Conservation (phyloP, 2,888 invertebrate genomes). For the Blera fallax region DNA sequence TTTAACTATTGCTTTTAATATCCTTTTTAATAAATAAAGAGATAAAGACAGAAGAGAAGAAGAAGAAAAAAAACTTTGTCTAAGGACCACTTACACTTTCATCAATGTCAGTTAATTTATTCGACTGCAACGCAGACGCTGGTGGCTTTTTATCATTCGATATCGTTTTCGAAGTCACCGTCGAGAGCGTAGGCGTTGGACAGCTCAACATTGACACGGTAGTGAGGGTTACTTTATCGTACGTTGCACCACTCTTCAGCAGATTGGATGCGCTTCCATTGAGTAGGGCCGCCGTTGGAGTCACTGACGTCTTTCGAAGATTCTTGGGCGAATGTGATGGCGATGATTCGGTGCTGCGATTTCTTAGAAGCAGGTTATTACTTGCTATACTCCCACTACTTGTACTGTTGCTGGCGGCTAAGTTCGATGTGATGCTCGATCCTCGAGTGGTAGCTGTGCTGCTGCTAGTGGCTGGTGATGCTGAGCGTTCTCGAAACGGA, state of each 20-base stretch:
- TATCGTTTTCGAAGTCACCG: conserved; percentile 65
- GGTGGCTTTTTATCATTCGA: conserved; percentile 59
- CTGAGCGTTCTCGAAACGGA: conserved; percentile 59
- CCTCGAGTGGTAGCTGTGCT: conserved; percentile 44
- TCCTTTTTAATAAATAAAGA: conserved; percentile 22
- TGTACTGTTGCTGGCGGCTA: conserved; percentile 59
- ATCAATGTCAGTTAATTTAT: conserved; percentile 73
- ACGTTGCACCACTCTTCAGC: conserved; percentile 38
- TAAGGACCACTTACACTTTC: conserved; percentile 75
- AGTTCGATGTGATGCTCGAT: conserved; percentile 53
- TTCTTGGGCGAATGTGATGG: conserved; percentile 69
- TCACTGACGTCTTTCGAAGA: conserved; percentile 75
- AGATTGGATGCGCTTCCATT: conserved; percentile 75
- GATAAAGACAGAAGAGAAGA: conserved; percentile 24
- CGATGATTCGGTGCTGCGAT: conserved; percentile 68
- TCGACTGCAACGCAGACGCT: conserved; percentile 42
- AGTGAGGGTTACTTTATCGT: conserved; percentile 62
- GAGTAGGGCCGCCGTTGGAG: conserved; percentile 77
- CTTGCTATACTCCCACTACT: conserved; percentile 66
- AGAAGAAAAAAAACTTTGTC: conserved; percentile 18
- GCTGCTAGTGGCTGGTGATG: conserved; percentile 56
- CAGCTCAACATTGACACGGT: conserved; percentile 71
- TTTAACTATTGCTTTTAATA: neutral
- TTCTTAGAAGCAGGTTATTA: conserved; percentile 54
- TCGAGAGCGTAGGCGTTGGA: conserved; percentile 74